phyloP scores from a whole-genome alignment of 2,797 vertebrate genomes.

The Zonotrichia albicollis region DNA sequence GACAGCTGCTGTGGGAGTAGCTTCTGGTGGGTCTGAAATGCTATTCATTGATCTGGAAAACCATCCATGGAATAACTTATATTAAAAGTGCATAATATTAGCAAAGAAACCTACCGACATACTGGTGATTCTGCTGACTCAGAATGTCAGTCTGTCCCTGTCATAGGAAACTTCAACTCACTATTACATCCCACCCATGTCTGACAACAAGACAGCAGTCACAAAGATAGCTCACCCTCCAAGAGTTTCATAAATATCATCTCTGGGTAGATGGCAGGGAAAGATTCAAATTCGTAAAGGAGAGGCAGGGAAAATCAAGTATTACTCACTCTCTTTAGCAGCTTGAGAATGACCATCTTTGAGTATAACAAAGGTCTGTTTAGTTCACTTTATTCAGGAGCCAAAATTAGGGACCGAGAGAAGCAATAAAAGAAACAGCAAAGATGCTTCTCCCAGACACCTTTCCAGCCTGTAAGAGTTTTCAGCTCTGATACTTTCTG shows the following conservation, averaged over 20 bases:
- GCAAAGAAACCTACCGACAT: neutral
- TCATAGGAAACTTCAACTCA: neutral
- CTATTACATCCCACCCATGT: neutral
- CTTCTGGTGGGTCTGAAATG: neutral
- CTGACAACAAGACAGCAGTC: neutral
- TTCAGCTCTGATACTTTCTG: neutral
- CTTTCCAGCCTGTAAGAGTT: neutral
- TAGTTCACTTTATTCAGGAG: neutral
- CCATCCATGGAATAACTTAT: neutral
- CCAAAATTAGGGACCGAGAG: neutral
- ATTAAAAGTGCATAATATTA: neutral
- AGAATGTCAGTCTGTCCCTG: neutral
- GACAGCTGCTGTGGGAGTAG: neutral
- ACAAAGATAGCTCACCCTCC: neutral
- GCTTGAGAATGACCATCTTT: neutral
- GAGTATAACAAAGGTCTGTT: neutral
- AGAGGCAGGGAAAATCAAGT: neutral
- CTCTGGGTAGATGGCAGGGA: neutral
- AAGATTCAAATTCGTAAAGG: neutral
- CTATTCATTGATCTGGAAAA: neutral
- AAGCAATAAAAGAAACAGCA: neutral
- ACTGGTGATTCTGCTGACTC: neutral
- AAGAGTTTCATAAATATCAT: neutral
- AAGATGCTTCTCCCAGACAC: neutral
- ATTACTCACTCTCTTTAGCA: neutral